Conservation (phyloP, 2,888 invertebrate genomes). For the Pristionchus exspectatus region DNA sequence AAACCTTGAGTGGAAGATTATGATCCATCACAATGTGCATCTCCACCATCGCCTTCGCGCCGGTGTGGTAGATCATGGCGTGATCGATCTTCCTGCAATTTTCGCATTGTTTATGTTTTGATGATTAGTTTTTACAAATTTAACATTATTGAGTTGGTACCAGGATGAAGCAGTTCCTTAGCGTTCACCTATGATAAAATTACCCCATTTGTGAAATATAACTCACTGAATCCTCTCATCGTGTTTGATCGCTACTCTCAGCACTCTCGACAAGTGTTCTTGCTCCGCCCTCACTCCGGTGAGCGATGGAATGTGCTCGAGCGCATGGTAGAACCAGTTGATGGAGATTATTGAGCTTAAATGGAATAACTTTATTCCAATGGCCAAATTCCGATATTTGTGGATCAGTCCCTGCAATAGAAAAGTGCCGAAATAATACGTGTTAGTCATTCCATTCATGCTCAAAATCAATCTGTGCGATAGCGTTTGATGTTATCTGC, state of each 20-base stretch:
- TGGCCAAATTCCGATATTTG: no score
- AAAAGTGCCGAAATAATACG: no score
- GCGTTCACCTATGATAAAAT: no score
- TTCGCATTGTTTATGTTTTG: no score
- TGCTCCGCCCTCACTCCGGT: constrained; percentile 75
- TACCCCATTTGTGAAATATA: no score
- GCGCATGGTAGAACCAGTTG: constrained; percentile 76
- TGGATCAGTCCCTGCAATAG: not conserved
- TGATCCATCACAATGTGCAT: constrained; percentile 80
- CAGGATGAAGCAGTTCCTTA: no score
- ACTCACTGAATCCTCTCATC: constrained; percentile 72
- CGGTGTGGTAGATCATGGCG: constrained; percentile 81
- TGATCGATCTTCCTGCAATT: constrained; percentile 79
- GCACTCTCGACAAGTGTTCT: constrained; percentile 72
- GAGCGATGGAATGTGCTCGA: constrained; percentile 73
- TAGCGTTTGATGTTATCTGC: not conserved
- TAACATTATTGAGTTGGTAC: not conserved
- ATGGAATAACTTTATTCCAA: constrained; percentile 25
- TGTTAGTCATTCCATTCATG: no score
- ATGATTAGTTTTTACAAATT: not conserved
- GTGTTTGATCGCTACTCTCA: constrained; percentile 75
- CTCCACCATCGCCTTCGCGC: constrained; percentile 79
- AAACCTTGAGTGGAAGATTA: constrained; percentile 79
- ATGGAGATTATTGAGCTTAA: constrained; percentile 74
- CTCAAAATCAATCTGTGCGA: not conserved